phyloP scores from a whole-genome alignment of 2,113 vertebrate genomes.

The Neopipo cinnamomea region DNA sequence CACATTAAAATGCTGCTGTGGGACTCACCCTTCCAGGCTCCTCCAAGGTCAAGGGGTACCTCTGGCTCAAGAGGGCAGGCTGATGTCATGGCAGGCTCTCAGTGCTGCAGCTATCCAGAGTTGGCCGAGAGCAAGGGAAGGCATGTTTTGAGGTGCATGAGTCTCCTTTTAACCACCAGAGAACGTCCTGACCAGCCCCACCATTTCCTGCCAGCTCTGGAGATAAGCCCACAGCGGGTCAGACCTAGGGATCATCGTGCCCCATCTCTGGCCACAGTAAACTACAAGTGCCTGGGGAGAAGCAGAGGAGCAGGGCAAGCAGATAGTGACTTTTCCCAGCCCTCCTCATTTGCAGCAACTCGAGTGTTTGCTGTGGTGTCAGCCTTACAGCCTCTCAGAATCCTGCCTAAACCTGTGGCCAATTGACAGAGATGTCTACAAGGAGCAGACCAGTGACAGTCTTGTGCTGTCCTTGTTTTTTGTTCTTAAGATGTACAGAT shows the following conservation, averaged over 20 bases:
- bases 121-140: not conserved
- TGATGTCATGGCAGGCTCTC: not conserved
- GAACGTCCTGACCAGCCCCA: not conserved
- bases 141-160: not conserved
- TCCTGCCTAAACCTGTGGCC: not conserved
- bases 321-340: not conserved
- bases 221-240: conserved; percentile 16
- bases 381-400: not conserved
- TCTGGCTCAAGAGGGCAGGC: not conserved
- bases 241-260: not conserved
- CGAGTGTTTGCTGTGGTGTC: not conserved
- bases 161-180: not conserved
- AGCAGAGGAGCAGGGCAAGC: not conserved
- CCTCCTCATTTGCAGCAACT: not conserved
- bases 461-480: not conserved
- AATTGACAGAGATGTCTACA: not conserved
- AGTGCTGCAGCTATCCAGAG: rapidly evolving
- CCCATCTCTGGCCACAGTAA: not conserved
- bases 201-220: not conserved
- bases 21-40: not conserved
- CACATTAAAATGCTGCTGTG: not conserved
- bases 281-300: not conserved
- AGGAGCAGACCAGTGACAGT: not conserved
- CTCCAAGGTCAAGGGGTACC: not conserved
- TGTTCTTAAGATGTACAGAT: not conserved